Conservation (phyloP, 2,113 vertebrate species). For the Hirundichthys speculiger region DNA sequence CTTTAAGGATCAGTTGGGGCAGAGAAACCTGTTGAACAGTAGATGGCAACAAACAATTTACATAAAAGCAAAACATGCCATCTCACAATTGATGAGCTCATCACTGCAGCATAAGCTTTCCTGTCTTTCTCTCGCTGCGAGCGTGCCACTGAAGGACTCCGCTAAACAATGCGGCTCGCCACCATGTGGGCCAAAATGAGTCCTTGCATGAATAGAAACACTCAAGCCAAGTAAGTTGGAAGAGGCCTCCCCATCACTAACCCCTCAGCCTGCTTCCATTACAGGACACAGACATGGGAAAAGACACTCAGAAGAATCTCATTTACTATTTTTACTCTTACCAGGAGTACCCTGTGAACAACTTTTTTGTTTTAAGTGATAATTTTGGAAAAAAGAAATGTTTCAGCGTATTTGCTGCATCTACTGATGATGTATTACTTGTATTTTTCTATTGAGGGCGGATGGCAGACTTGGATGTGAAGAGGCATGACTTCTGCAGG, state of each 20-base stretch:
- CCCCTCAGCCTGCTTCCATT: conserved; percentile 23
- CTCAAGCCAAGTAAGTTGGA: conserved; percentile 24
- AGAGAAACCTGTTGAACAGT: background rate
- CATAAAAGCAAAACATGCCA: background rate
- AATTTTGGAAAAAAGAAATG: too few relatives aligned
- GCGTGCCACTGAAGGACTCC: conserved; percentile 10
- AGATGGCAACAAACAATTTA: background rate
- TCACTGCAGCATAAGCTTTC: background rate
- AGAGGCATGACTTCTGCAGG: background rate
- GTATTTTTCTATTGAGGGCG: background rate
- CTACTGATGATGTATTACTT: background rate
- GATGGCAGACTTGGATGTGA: conserved; percentile 6
- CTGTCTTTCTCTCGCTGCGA: conserved; percentile 6
- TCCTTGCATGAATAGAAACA: conserved; percentile 36
- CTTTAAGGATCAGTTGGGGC: background rate
- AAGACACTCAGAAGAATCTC: conserved; percentile 21
- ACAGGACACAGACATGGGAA: conserved; percentile 20
- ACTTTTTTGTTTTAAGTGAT: too few relatives aligned
- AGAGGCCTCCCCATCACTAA: conserved; percentile 14
- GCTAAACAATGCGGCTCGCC: conserved; percentile 21
- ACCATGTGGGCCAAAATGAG: conserved; percentile 14
- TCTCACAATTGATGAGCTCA: conserved; percentile 20
- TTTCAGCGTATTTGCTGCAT: too few relatives aligned
- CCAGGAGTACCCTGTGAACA: too few relatives aligned
- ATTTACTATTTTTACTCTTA: too few relatives aligned